Base-by-base conservation (phyloP, 2,797 vertebrate genomes). In the Pipistrellus nathusii region DNA sequence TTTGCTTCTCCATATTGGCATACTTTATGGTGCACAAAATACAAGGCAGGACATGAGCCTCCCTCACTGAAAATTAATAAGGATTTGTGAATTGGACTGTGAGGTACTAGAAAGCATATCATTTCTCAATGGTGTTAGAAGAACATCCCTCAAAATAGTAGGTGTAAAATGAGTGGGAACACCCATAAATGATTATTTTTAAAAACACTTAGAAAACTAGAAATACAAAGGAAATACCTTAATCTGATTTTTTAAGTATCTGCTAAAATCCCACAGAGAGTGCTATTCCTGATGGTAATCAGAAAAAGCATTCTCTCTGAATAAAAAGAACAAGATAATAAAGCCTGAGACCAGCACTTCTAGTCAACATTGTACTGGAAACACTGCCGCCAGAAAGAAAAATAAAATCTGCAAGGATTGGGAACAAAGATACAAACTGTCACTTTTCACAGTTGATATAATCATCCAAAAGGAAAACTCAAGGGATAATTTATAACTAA, bases 151-250 rank as follows among this genome's bases (percentile, higher is more conserved):
- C 38, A 80, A 92, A 85, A 68, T 35, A 83, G 35, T 81, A 94
- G 64, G 23, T 64, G 51, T 72, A 75, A 72, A 75, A 83, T 71
- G 38, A 91, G 21, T 80, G 57, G n/a, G 48, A 75, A 75, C 15
- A 64, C 25, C 38, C 8, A 59, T 32, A 80, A 55, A 25, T 88
- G 57, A 94, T 23, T 30, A 48, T 44, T 72, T 71, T 8, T 4
- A 35, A 66, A 81, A 25, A 48, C 30, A 85, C 85, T 77, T 77
- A 57, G 44, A 7, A 71, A 83, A 83, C 48, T 72, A 86, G 38
- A 93, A 95, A 77, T 86, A 87, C n/a, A 86, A 46, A 85, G 18
- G 27, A 91, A 87, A 88, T 80, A 71, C 13, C 71, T 90, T 92
- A 48, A 90, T 30, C 35, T 75, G 59, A n/a, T 59, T 93, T 86